Evolutionary conservation across 1,140 invertebrate genomes (phyloP).

Genomic region (Mercenaria mercenaria): DNA sequence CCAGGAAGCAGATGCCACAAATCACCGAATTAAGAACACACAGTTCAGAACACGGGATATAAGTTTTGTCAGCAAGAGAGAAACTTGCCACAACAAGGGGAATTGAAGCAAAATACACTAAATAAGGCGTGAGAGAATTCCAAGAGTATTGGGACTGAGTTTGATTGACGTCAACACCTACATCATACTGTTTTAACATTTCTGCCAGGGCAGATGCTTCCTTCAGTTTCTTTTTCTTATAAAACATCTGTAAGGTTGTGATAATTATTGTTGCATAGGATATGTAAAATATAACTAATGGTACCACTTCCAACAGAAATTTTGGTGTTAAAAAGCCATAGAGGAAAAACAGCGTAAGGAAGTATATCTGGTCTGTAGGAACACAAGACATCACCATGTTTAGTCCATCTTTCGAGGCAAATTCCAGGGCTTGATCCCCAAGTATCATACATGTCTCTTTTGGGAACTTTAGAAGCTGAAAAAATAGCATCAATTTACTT

Average conservation of each 20-base stretch:
- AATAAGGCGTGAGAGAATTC: conserved; percentile 93
- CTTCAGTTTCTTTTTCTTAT: conserved; percentile 80
- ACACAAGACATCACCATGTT: conserved; percentile 92
- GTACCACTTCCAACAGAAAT: conserved; percentile 89
- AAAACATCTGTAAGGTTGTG: conserved; percentile 92
- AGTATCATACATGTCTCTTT: conserved; percentile 89
- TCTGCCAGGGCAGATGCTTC: conserved; percentile 76
- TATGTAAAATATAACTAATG: conserved; percentile 90
- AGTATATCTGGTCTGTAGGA: conserved; percentile 90
- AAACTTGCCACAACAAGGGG: conserved; percentile 92
- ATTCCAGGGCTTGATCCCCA: conserved; percentile 92
- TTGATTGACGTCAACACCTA: conserved; percentile 89
- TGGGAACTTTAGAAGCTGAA: conserved; percentile 77
- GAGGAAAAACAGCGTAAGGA: conserved; percentile 89
- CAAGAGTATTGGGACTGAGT: conserved; percentile 93
- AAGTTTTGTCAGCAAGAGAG: conserved; percentile 91
- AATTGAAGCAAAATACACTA: conserved; percentile 92
- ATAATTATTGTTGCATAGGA: conserved; percentile 92
- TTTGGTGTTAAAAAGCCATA: conserved; percentile 90
- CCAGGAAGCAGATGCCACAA: conserved; percentile 91
- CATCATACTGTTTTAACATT: conserved; percentile 80
- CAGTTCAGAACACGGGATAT: conserved; percentile 94
- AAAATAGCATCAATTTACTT: conserved; percentile 30
- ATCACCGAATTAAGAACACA: conserved; percentile 91
- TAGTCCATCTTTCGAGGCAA: conserved; percentile 93